phyloP scores from a whole-genome alignment of 2,888 invertebrate species.

The Exephanes ischioxanthus region DNA sequence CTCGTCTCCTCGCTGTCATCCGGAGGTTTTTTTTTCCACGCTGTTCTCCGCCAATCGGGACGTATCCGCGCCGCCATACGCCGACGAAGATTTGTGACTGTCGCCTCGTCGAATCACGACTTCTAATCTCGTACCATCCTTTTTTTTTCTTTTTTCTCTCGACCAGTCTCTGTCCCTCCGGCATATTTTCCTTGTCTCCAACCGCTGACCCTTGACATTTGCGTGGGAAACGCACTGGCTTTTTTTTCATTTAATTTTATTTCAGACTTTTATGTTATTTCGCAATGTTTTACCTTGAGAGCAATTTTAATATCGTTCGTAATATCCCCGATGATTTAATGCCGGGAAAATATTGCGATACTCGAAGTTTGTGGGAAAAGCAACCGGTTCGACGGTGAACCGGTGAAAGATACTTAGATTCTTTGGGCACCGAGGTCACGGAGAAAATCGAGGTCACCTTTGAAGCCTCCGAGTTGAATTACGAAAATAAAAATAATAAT shows the following conservation, averaged over 20 bases:
- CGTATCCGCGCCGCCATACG: slow-evolving; percentile 54
- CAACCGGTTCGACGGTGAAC: slow-evolving; percentile 26
- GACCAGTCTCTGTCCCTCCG: neutral
- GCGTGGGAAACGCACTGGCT: slow-evolving; percentile 61
- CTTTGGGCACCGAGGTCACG: slow-evolving; percentile 2
- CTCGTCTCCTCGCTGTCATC: slow-evolving; percentile 17
- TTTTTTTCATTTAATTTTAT: slow-evolving; percentile 31
- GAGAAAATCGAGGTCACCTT: slow-evolving; percentile 7
- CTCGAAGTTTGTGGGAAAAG: slow-evolving; percentile 14
- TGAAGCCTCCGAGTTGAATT: neutral
- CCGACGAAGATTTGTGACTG: slow-evolving; percentile 67
- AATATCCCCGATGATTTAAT: neutral
- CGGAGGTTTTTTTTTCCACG: slow-evolving; percentile 47
- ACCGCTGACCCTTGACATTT: slow-evolving; percentile 65
- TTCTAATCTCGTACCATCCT: slow-evolving; percentile 63
- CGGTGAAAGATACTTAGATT: slow-evolving; percentile 18
- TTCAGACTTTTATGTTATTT: slow-evolving; percentile 39
- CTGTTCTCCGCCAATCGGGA: slow-evolving; percentile 64
- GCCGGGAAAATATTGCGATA: neutral
- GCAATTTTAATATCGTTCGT: slow-evolving; percentile 30
- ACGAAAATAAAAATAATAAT: neutral
- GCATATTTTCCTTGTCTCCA: slow-evolving; percentile 13
- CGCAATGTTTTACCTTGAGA: slow-evolving; percentile 52
- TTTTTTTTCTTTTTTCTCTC: slow-evolving; percentile 36
- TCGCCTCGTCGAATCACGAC: slow-evolving; percentile 67